Base-by-base conservation (phyloP, 2,113 vertebrate species). In the Periophthalmodon schlosseri region DNA sequence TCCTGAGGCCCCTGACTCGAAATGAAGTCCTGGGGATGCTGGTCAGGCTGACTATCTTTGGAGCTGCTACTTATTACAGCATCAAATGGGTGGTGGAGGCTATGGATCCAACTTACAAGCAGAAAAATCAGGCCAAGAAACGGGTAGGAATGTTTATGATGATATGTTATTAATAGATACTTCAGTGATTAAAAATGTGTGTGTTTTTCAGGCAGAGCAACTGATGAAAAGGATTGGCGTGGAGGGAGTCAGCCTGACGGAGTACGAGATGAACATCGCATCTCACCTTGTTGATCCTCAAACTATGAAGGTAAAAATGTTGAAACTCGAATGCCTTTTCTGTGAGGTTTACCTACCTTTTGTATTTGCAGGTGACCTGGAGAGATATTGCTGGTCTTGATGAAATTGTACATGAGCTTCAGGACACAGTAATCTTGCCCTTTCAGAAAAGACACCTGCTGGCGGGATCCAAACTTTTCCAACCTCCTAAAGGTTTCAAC, bases 11-110 rank as follows among this genome's bases (percentile, higher is more conserved):
- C 0, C 61, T 95, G 75, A 90, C 91, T 74, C 89, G 92, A 58
- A 94, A 86, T 18, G 93, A 95, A 65, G 93, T 94, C 61, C 69
- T 95, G 64, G 89, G 92, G 20, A 82, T 94, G 87, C 33, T 94
- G 60, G 54, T 95, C 61, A 90, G 93, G 68, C 68, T 95, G 78
- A 93, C 92, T 5, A 75, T 95, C 58, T 95, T 95, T 77, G 93
- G 93, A 3, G 92, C 93, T 7, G 92, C 87, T 1, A 95, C 94
- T 0, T 95, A 95, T 81, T 95, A 91, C 80, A 91, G 92, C 81
- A 94, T 95, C 74, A 94, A 94, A 68, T 95, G 94, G 92, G 91
- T 95, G 23, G 82, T 95, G 1, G 95, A 95, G 0, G 93, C 93
- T 2, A 89, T 95, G 87, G 94, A 95, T 56, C 94, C 94, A 0